Base-by-base conservation (phyloP, 2,888 invertebrate genomes). In the Spatulosminthurus flaviceps region DNA sequence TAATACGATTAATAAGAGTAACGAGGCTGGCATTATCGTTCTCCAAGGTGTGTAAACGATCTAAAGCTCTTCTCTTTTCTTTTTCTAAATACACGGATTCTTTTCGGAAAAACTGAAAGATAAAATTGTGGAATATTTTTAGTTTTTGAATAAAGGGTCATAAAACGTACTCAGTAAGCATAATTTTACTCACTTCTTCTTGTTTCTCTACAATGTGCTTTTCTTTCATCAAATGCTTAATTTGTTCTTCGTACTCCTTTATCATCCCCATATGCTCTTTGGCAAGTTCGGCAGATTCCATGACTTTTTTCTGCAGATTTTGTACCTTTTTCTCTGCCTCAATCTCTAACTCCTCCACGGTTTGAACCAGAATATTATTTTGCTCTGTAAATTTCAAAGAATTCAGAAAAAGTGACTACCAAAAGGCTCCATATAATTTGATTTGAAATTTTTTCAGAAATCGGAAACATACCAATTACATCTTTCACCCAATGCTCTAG, bases 301-400 rank as follows among this genome's bases (percentile, higher is more conserved):
- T 87, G 76, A 91, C 87, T 85, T 90, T 90, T 69, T 89, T 89
- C 86, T 90, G 90, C 60, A 92, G 86, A 79, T 90, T 86, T 81
- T 89, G 87, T 26, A 92, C 90, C 83, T 91, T 89, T 73, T 89
- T 87, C 24, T 90, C 90, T 71, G 92, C 91, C 85, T 92, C 92
- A 28, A 88, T 87, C 87, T 93, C 93, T 85, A 93, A 86, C 85
- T 92, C 92, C 86, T 92, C 91, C 0, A 93, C 91, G 1, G 91
- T 91, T 78, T 89, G 89, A 74, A 91, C 91, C 84, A 93, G 88
- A 88, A 92, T 89, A 67, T 90, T 88, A 87, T 93, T 93, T 88
- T 93, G 93, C 34, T 90, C 91, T 61, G 89, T 90, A 60, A 73
- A 69, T 64, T 64, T 4, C 16, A 64, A 22, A 22, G 9, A 16